Conservation (phyloP, 2,113 vertebrate species). For the Nothoprocta pentlandii region DNA sequence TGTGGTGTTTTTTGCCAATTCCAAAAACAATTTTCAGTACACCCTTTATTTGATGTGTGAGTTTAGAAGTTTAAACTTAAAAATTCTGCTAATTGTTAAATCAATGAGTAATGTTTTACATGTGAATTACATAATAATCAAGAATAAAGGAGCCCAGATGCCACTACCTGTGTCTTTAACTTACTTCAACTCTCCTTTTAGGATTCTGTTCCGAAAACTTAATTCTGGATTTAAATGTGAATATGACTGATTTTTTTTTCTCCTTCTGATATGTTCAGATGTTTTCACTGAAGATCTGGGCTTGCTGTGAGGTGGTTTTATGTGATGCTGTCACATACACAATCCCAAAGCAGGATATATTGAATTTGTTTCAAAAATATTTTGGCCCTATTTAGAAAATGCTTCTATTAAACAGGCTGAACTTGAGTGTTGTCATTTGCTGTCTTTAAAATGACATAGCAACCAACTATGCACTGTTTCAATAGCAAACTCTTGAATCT, state of each 20-base stretch:
- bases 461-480: background rate
- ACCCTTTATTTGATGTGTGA: background rate
- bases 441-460: background rate
- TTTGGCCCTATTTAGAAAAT: background rate
- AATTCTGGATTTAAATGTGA: background rate
- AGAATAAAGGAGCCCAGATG: background rate
- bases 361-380: background rate
- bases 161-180: background rate
- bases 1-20: background rate
- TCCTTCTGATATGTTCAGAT: background rate
- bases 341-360: background rate
- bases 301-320: background rate
- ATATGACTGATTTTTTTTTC: background rate
- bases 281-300: background rate
- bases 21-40: background rate
- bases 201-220: background rate
- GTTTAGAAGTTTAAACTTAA: background rate
- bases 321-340: background rate
- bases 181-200: background rate
- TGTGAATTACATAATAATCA: background rate
- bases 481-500: background rate
- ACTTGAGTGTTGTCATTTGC: background rate
- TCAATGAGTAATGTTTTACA: background rate
- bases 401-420: background rate
- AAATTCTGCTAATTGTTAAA: background rate